Evolutionary conservation across 2,113 vertebrate species (phyloP).

Genomic region (Periophthalmodon schlosseri): DNA sequence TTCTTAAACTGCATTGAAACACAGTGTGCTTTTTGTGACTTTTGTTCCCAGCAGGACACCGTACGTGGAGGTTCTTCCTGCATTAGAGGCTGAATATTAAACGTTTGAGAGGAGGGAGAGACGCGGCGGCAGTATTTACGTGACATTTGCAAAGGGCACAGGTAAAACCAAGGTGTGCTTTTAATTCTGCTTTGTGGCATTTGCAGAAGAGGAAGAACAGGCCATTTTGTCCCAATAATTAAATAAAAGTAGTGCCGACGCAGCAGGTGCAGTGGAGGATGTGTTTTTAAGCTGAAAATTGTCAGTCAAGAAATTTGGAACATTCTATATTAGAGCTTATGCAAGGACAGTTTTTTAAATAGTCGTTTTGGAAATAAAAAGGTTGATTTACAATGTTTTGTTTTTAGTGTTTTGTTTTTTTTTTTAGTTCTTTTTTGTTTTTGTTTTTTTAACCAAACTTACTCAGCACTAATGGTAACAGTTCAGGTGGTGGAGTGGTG

Average conservation of each 20-base stretch:
- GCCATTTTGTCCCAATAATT: conserved; percentile 25
- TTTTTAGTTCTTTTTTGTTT: too few species aligned
- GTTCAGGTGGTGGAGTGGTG: too few species aligned
- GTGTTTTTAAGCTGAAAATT: neutral
- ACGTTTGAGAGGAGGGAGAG: conserved; percentile 15
- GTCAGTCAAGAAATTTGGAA: neutral
- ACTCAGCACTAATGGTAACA: too few species aligned
- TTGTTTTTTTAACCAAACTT: too few species aligned
- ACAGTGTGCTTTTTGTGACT: conserved; percentile 8
- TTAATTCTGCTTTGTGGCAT: conserved; percentile 31
- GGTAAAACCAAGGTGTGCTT: conserved; percentile 18
- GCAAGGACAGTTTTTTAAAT: neutral
- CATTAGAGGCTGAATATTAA: conserved; percentile 48
- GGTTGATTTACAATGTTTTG: neutral
- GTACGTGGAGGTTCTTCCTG: conserved; percentile 5
- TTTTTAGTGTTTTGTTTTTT: too few species aligned
- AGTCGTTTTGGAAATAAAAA: neutral
- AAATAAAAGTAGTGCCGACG: neutral
- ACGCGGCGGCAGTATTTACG: conserved; percentile 11
- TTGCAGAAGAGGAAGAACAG: conserved; percentile 12
- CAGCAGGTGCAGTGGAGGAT: neutral
- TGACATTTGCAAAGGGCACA: conserved; percentile 50
- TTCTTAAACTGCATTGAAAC: conserved; percentile 7
- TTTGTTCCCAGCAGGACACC: conserved; percentile 28
- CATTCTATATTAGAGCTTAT: neutral